Evolutionary conservation across 2,113 vertebrate species (phyloP), one percentile per base, ranked within the genome.

Genomic region (Callopanchax toddi): DNA sequence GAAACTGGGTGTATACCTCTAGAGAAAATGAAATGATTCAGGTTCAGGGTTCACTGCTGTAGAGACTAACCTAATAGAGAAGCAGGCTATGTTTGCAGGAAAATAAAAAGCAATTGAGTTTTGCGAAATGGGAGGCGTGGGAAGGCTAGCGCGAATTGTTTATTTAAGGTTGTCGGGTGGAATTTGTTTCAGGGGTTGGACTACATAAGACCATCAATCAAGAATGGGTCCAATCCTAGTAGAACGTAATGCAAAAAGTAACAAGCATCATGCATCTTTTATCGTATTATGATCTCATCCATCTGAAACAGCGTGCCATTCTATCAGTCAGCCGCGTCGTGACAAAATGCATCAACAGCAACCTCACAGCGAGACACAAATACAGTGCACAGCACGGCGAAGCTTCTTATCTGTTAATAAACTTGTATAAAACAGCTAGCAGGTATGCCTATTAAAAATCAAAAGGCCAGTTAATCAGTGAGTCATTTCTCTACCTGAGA

Each of bases 401-500:
- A 40, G 18, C 22, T 26, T 44, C 59, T 29, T 23, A 46, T 15
- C 52, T n/a, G 42, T 60, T 60, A 68, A 79, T 67, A 65, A 77
- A 79, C 55, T 43, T 53, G 26, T 18, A 60, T 18, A 26, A 51
- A 53, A 73, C 54, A 49, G 34, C 52, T 11, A 39, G 59, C 40
- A 60, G 40, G 50, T 21, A 3, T 52, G 18, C 6, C 55, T 51
- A 53, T 61, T 56, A n/a, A 51, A 71, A 78, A 61, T 59, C 32
- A 72, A 82, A 82, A 65, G 56, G 65, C 37, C 25, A 66, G 13
- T 60, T 53, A 48, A 44, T 25, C 2, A 53, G 56, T 53, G 69
- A 79, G 29, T 81, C 81, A 82, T 70, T 73, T 76, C 32, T 36
- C 23, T 26, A 20, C 62, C 53, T 10, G 32, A 67, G 50, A 84